phyloP scores from a whole-genome alignment of 2,888 invertebrate species.

The Epirrhoe alternata region DNA sequence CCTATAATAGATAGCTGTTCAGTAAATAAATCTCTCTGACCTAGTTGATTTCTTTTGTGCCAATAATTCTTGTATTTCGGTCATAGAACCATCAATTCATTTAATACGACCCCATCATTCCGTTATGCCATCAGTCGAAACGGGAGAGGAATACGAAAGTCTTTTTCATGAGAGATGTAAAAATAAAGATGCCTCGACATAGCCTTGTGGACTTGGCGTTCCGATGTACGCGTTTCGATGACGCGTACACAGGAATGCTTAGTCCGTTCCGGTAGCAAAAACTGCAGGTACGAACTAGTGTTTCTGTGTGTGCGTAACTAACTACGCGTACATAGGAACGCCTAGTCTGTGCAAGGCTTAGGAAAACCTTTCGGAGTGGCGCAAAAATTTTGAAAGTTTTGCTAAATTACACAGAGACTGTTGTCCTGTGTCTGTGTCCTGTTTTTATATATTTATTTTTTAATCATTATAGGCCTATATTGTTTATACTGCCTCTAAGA shows the following conservation, averaged over 20 bases:
- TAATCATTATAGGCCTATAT: background rate
- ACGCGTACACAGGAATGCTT: too few relatives aligned
- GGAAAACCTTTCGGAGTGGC: too few relatives aligned
- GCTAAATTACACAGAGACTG: too few relatives aligned
- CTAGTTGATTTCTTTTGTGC: conserved; percentile 11
- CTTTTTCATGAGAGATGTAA: conserved; percentile 9
- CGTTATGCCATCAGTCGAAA: conserved; percentile 24
- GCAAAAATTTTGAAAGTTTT: too few relatives aligned
- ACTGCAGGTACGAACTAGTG: too few relatives aligned
- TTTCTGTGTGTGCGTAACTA: too few relatives aligned
- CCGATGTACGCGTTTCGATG: too few relatives aligned
- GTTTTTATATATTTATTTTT: background rate
- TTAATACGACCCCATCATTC: conserved; percentile 29
- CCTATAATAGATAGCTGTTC: background rate
- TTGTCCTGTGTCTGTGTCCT: too few relatives aligned
- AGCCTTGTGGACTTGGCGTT: too few relatives aligned
- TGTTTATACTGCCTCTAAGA: conserved; percentile 14
- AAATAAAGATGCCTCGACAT: background rate
- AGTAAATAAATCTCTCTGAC: conserved; percentile 1
- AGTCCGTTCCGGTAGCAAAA: too few relatives aligned
- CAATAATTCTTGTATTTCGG: conserved; percentile 6
- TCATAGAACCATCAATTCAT: conserved; percentile 31
- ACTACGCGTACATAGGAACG: too few relatives aligned
- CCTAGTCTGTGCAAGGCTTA: too few relatives aligned
- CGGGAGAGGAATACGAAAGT: conserved; percentile 30